phyloP scores from a whole-genome alignment of 2,888 invertebrate genomes.

The Epiblema foenella region DNA sequence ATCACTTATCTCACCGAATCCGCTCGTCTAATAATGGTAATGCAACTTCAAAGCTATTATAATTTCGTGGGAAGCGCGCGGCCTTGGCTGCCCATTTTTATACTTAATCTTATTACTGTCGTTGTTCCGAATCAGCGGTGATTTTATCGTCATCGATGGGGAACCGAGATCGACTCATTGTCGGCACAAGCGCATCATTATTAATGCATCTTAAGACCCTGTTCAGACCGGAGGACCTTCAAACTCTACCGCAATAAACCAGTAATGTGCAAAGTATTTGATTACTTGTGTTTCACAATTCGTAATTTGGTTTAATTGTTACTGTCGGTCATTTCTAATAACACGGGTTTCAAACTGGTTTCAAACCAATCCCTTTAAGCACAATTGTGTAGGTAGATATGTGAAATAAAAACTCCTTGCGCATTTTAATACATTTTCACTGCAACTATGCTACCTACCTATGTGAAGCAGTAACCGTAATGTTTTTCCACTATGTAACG shows the following conservation, averaged over 20 bases:
- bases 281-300: not conserved
- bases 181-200: constrained; percentile 39
- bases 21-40: constrained; percentile 25
- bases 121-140: constrained; percentile 32
- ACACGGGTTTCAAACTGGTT: not conserved
- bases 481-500: too few species aligned
- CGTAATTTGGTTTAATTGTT: not conserved
- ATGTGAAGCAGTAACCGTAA: too few species aligned
- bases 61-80: constrained; percentile 44
- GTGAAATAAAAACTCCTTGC: too few species aligned
- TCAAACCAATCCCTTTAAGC: not conserved
- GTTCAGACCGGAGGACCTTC: not conserved
- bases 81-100: constrained; percentile 49
- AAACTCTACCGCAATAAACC: constrained; percentile 1
- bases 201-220: constrained; percentile 6
- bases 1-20: constrained; percentile 31
- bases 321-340: not conserved
- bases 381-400: too few species aligned
- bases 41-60: constrained; percentile 23
- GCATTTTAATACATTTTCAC: too few species aligned
- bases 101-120: constrained; percentile 31
- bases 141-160: constrained; percentile 38
- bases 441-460: too few species aligned
- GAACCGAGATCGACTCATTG: constrained; percentile 20
- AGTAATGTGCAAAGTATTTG: not conserved